Evolutionary conservation across 2,113 vertebrate species (phyloP), one percentile per base, ranked within the genome.

Genomic region (Onychostruthus taczanowskii): DNA sequence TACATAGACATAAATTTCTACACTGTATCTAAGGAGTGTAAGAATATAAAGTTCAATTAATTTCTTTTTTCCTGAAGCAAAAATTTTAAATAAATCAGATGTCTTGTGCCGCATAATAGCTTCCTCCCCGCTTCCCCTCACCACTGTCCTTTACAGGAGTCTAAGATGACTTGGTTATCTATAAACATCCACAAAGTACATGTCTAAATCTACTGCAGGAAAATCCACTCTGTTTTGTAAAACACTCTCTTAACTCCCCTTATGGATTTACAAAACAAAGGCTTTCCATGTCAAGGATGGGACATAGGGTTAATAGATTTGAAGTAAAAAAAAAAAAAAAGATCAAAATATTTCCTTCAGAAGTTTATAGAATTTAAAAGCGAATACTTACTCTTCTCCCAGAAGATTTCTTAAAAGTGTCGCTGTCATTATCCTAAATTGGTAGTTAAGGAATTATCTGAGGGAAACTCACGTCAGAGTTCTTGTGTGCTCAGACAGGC

Each of bases 41-140:
- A 69, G 13, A 69, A 66, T 73, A 64, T 19, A 37, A 18, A 10
- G 15, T 27, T 79, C 4, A 39, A 24, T 53, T 47, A 24, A 24
- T 1, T 13, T 15, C 2, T 64, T 46, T 63, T 30, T 49, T 9
- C 11, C 28, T 9, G 4, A 39, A 55, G 13, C 3, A 53, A 7
- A 28, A 52, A 17, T 17, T 64, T 61, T 27, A 76, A 87, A 62
- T 55, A 72, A 53, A 64, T 52, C 33, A 35, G 11, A 30, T 7
- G 2, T 14, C 30, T 59, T 73, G 7, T 69, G 5, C 11, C 33
- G 8, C 39, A 3, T 50, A 68, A 52, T 14, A 28, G 3, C 3
- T 20, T n/a, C 13, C 17, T 11, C 12, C 6, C 4, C 31, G 20
- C 28, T 2, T n/a, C 10, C 1, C 11, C 3, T 5, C 0, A 1